Percentiles rank a stretch among this genome's conserved stretches.
Conservation (phyloP, 1,140 invertebrate species). For the Galendromus occidentalis region DNA sequence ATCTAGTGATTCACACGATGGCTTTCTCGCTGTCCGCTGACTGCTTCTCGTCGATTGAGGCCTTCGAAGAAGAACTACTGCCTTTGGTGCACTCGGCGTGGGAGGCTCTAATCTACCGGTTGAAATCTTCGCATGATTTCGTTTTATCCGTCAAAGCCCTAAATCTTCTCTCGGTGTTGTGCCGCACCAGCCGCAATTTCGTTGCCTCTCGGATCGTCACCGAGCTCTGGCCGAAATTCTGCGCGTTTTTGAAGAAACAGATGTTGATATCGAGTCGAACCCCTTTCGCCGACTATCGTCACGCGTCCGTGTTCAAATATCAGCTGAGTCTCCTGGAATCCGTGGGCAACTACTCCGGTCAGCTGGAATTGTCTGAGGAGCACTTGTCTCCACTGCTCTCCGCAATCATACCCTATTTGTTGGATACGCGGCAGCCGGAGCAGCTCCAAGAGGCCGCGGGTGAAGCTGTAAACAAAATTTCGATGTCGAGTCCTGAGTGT, state of each 20-base stretch:
- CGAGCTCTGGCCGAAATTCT: conserved; percentile 4
- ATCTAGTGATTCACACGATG: not conserved
- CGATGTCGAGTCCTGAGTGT: not conserved
- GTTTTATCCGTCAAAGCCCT: not conserved
- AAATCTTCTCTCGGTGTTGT: not conserved
- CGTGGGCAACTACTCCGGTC: not conserved
- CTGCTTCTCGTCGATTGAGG: not conserved
- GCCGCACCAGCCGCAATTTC: not conserved
- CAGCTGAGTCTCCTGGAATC: not conserved
- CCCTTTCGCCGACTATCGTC: not conserved
- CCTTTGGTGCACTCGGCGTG: not conserved
- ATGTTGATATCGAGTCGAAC: not conserved
- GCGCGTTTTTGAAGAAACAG: not conserved
- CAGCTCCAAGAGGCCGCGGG: not conserved
- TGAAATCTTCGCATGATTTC: not conserved
- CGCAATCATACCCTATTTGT: not conserved
- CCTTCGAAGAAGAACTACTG: not conserved
- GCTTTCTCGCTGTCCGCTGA: not conserved
- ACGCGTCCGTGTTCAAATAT: not conserved
- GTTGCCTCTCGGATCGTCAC: not conserved
- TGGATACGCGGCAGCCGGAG: not conserved
- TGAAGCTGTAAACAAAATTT: not conserved
- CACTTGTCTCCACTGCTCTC: not conserved
- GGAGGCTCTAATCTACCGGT: conserved; percentile 1
- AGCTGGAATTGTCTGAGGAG: not conserved